Percentiles rank a stretch among this genome's conserved stretches.
Conservation (phyloP, 2,888 invertebrate species). For the Drosophila mulleri region DNA sequence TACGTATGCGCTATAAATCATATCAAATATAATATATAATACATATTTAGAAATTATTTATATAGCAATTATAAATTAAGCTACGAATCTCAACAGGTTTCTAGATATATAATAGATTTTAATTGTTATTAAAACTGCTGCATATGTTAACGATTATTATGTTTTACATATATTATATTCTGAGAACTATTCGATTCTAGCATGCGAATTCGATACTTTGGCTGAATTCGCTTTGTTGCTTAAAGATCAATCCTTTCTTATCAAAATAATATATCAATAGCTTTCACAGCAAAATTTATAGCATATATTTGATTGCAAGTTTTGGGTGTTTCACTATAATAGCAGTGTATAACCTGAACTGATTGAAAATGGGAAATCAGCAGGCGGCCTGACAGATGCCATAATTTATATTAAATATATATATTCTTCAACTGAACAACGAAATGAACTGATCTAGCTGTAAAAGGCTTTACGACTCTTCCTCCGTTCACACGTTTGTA, state of each 20-base stretch:
- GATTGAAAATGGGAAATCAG: background rate
- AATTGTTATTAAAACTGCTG: background rate
- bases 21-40: background rate
- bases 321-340: too few species aligned
- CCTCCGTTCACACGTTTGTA: background rate
- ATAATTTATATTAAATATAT: background rate
- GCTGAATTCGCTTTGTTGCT: too few species aligned
- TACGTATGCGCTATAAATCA: slow-evolving; percentile 72
- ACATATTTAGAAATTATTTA: background rate
- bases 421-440: background rate
- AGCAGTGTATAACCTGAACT: too few species aligned
- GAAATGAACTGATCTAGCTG: background rate
- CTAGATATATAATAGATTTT: background rate
- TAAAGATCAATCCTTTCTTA: too few species aligned
- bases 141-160: too few species aligned
- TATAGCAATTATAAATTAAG: background rate
- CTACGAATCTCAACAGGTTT: background rate
- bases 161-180: too few species aligned
- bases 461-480: background rate
- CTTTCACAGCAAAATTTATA: too few species aligned
- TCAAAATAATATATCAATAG: too few species aligned
- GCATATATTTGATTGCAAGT: too few species aligned
- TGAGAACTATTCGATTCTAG: background rate
- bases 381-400: background rate
- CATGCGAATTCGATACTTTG: too few species aligned